These are phyloP conservation scores for Euproctis similis DNA, from an alignment of 2,888 invertebrate genomes.

Conservation along the genomic window DNA sequence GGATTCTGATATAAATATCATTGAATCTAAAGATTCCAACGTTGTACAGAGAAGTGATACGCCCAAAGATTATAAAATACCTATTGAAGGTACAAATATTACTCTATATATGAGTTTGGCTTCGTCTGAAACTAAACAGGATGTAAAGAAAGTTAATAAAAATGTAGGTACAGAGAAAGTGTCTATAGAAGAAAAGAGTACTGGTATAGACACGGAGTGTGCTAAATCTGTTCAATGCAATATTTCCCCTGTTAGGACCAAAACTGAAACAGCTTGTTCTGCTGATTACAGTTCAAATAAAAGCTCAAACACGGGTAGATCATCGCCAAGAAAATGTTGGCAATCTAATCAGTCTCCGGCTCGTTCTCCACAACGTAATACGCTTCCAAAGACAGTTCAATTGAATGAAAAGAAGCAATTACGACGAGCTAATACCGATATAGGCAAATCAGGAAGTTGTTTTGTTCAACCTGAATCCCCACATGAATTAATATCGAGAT, in stretches of 20 bases:
- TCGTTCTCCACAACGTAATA: constrained; percentile 22
- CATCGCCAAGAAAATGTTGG: constrained; percentile 3
- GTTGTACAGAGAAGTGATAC: constrained; percentile 10
- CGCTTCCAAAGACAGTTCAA: constrained; percentile 37
- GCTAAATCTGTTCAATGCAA: constrained; percentile 45
- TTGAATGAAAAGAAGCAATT: constrained; percentile 33
- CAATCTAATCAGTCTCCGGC: constrained; percentile 3
- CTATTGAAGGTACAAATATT: constrained; percentile 65
- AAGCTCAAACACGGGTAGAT: not conserved
- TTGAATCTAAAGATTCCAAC: constrained; percentile 16
- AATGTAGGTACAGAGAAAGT: constrained; percentile 32
- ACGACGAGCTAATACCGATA: constrained; percentile 42
- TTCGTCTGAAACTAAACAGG: constrained; percentile 14
- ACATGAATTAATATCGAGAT: not conserved
- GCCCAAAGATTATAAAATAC: constrained; percentile 40
- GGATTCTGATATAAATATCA: constrained; percentile 2
- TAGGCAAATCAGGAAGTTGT: constrained; percentile 22
- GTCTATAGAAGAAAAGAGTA: constrained; percentile 31
- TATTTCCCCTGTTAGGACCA: constrained; percentile 9
- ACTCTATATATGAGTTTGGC: constrained; percentile 46
- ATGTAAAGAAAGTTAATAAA: constrained; percentile 12
- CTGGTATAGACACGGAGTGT: constrained; percentile 41
- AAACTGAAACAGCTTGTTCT: not conserved
- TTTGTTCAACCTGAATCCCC: constrained; percentile 16
- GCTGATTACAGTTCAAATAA: constrained; percentile 12